A percentile compares a stretch with the other conserved stretches of the same genome.
Conservation (phyloP, 2,797 vertebrate species). For the Serranus cabrilla region DNA sequence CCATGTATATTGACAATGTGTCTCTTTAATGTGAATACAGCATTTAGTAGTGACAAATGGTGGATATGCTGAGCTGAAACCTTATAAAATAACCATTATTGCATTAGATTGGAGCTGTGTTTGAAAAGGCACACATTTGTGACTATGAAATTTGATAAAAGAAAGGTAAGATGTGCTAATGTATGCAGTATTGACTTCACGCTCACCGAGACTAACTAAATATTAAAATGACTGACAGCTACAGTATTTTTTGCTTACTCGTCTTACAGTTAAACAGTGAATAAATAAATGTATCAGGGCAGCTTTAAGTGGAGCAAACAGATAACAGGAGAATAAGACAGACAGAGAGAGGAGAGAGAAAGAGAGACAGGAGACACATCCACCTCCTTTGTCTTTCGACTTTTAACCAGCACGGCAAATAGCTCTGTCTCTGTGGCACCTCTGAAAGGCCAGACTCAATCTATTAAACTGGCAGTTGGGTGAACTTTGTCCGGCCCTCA, state of each 20-base stretch:
- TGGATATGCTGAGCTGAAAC: slow-evolving; percentile 6
- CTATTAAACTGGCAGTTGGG: slow-evolving; percentile 77
- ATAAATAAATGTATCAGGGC: slow-evolving; percentile 41
- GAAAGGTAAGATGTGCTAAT: slow-evolving; percentile 32
- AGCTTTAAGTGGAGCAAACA: slow-evolving; percentile 31
- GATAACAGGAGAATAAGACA: slow-evolving; percentile 29
- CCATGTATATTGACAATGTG: background rate
- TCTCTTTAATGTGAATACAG: background rate
- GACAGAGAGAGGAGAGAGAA: background rate
- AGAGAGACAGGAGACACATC: slow-evolving; percentile 14
- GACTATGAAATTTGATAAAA: slow-evolving; percentile 14
- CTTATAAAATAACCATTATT: background rate
- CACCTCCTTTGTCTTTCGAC: slow-evolving; percentile 32
- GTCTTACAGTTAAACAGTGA: slow-evolving; percentile 30
- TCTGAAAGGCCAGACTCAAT: slow-evolving; percentile 68
- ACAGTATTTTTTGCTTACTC: slow-evolving; percentile 29
- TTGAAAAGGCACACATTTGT: slow-evolving; percentile 20
- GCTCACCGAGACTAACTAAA: slow-evolving; percentile 12
- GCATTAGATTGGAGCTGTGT: background rate
- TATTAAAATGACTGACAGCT: slow-evolving; percentile 20
- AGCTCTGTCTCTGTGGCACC: slow-evolving; percentile 59
- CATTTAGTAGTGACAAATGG: background rate
- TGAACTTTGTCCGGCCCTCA: slow-evolving; percentile 68
- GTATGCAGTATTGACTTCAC: slow-evolving; percentile 18
- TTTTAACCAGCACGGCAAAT: slow-evolving; percentile 68